Base-by-base conservation (phyloP, 2,888 invertebrate species). In the Trilocha varians region DNA sequence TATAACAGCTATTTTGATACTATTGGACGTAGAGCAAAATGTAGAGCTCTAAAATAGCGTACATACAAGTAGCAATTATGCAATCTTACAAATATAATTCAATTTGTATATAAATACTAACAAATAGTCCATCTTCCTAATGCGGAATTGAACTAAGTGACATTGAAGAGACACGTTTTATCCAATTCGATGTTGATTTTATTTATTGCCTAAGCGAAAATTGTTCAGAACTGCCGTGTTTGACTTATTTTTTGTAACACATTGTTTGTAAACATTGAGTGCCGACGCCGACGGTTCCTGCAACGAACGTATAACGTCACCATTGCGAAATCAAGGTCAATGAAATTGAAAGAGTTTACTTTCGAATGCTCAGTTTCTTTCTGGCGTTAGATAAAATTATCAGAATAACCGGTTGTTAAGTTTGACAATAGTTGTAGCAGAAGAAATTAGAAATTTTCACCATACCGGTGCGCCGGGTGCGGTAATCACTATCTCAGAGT, bases 281-380 rank as follows among this genome's bases (percentile, higher is more conserved):
- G 43, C 47, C 48, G 47, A 41, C 51, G 45, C 50, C 48, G 38
- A 25, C 25, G 43, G 42, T 49, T 53, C 52, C 51, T 51, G 52
- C 50, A 49, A 52, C 49, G 57, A 54, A 52, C 58, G 53, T 25
- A 25, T 11, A 48, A 55, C 60, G 64, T 70, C 59, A 70, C 67
- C 66, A 61, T 64, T 62, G 62, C 65, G 52, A 65, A 65, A 75
- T 69, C 65, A 62, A 64, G 77, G 74, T 67, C 69, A 73, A 70
- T 55, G 73, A 76, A 77, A 76, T 70, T 67, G 73, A 77, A 75
- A 74, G 55, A 65, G 70, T 71, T 72, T 70, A 75, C 72, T 66
- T 70, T 65, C 52, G 58, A 56, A 58, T 56, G 43, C 51, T 59
- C 39, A 53, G 62, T 62, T 57, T 57, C 53, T 58, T 59, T 52